Conservation (phyloP, 2,797 vertebrate species). For the Tinamus major region DNA sequence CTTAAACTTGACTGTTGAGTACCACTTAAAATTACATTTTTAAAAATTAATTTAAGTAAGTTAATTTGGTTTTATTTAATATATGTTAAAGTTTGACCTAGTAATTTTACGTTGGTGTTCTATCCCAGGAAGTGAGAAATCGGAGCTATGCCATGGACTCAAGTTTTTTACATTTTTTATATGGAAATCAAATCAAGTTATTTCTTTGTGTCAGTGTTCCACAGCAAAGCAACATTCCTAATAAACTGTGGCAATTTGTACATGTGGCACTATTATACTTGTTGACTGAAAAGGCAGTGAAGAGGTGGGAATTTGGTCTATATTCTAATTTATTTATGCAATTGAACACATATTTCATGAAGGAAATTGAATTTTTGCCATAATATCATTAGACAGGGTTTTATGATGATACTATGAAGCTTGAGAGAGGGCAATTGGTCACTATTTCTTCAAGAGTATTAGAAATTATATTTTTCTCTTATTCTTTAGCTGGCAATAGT, state of each 20-base stretch:
- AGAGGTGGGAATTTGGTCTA: not conserved
- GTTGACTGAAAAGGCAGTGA: not conserved
- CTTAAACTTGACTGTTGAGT: not conserved
- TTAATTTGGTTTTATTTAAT: not conserved
- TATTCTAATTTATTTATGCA: not conserved
- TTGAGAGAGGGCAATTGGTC: not conserved
- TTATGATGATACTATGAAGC: not conserved
- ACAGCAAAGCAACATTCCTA: not conserved
- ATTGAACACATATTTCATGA: not conserved
- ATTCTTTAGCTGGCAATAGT: not conserved
- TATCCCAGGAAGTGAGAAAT: not conserved
- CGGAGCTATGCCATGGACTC: not conserved
- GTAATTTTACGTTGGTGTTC: not conserved
- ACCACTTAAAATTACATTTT: not conserved
- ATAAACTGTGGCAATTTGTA: not conserved
- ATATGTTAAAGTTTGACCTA: not conserved
- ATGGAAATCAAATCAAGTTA: not conserved
- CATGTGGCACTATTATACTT: not conserved
- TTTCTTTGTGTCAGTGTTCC: not conserved
- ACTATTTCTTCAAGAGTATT: not conserved
- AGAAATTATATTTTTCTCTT: not conserved
- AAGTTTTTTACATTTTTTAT: not conserved
- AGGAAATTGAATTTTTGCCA: not conserved
- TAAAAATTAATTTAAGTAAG: not conserved
- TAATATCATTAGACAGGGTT: not conserved